phyloP scores from a whole-genome alignment of 2,797 vertebrate species.

The Anguilla obscura region DNA sequence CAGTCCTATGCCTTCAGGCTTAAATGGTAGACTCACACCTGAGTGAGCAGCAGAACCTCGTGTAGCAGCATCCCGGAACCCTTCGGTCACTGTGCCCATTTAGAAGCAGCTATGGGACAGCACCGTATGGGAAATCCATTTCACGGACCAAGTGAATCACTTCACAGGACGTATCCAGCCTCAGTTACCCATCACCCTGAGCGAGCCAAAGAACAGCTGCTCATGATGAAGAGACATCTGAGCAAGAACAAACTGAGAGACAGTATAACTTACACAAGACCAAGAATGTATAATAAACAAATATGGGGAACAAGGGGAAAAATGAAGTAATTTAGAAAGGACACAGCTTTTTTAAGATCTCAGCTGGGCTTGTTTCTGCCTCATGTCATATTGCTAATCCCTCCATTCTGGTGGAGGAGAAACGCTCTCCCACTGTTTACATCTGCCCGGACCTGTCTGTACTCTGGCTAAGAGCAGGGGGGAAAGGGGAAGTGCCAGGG shows the following conservation, averaged over 20 bases:
- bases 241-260: background rate
- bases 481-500: constrained; percentile 22
- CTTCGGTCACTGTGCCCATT: constrained; percentile 44
- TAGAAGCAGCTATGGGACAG: constrained; percentile 34
- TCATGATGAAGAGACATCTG: constrained; percentile 8
- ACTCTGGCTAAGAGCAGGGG: constrained; percentile 28
- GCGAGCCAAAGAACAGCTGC: constrained; percentile 4
- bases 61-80: constrained; percentile 38
- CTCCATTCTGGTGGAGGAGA: constrained; percentile 46
- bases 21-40: background rate
- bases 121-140: constrained; percentile 37
- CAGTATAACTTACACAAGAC: constrained; percentile 1
- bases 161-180: background rate
- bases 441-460: constrained; percentile 44
- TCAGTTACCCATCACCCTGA: background rate
- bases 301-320: background rate
- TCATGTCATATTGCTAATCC: constrained; percentile 59
- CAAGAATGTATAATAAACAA: background rate
- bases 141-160: background rate
- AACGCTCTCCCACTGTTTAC: constrained; percentile 27
- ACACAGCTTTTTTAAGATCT: background rate
- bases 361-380: constrained; percentile 49
- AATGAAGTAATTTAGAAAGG: background rate
- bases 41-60: background rate
- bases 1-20: background rate